Conservation (phyloP, 2,888 invertebrate genomes). For the Caprella mutica region DNA sequence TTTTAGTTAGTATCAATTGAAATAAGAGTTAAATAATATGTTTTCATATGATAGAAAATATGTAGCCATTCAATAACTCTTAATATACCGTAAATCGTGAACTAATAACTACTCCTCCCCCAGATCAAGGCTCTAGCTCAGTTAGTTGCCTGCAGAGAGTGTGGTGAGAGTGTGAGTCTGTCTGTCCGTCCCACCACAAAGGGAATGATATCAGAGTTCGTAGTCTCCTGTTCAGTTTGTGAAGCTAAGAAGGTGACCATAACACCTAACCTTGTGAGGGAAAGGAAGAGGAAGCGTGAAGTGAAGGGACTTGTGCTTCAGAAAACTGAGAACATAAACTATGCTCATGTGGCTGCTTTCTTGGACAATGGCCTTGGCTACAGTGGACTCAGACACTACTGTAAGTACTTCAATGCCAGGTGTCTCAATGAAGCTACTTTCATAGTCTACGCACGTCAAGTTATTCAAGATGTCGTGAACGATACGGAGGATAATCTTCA, state of each 20-base stretch:
- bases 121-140: constrained; percentile 24
- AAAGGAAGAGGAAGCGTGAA: constrained; percentile 28
- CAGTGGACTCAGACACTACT: constrained; percentile 32
- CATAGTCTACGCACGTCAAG: constrained; percentile 31
- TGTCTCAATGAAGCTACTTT: constrained; percentile 33
- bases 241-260: constrained; percentile 29
- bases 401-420: constrained; percentile 32
- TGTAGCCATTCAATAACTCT: no score
- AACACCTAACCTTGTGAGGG: constrained; percentile 29
- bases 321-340: constrained; percentile 32
- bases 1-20: no score
- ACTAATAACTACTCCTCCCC: not conserved
- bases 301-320: constrained; percentile 22
- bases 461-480: constrained; percentile 28
- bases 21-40: no score
- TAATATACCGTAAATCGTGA: no score
- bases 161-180: constrained; percentile 23
- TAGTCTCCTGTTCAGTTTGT: constrained; percentile 28
- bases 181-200: constrained; percentile 31
- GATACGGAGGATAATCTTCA: constrained; percentile 31
- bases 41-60: no score
- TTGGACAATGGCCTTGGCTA: constrained; percentile 32
- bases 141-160: constrained; percentile 29
- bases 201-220: constrained; percentile 33
- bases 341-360: constrained; percentile 31